Percentiles rank a stretch among this genome's conserved stretches.
phyloP scores from a whole-genome alignment of 2,113 vertebrate species.

The Entomyzon cyanotis region DNA sequence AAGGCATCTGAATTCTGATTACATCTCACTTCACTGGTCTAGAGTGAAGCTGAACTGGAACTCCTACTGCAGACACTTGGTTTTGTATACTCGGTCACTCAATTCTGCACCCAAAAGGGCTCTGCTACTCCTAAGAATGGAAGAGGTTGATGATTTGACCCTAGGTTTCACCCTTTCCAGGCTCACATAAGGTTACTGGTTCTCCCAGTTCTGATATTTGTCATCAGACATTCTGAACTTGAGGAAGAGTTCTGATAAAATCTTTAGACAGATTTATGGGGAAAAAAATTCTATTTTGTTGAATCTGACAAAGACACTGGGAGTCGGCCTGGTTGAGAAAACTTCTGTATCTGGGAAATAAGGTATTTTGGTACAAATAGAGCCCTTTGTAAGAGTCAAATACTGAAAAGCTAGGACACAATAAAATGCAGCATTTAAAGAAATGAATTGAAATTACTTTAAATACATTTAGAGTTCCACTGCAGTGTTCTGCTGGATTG shows the following conservation, averaged over 20 bases:
- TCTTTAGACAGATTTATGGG: not conserved
- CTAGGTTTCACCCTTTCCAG: not conserved
- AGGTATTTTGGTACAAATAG: not conserved
- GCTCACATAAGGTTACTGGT: not conserved
- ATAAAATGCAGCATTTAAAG: not conserved
- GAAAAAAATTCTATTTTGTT: not conserved
- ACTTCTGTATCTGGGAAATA: not conserved
- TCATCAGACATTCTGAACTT: not conserved
- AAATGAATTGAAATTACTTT: not conserved
- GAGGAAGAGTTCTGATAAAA: not conserved
- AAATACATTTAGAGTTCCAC: not conserved
- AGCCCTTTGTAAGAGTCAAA: not conserved
- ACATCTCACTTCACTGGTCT: not conserved
- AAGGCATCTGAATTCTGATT: not conserved
- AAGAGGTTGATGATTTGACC: not conserved
- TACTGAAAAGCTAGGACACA: not conserved
- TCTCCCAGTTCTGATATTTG: not conserved
- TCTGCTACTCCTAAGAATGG: not conserved
- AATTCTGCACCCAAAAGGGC: not conserved
- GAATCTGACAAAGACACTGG: not conserved
- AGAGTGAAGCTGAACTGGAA: not conserved
- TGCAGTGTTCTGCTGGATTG: not conserved
- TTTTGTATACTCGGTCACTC: not conserved
- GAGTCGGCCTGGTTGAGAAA: not conserved
- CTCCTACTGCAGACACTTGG: not conserved